These are phyloP conservation scores for Halichoeres trimaculatus DNA, from an alignment of 2,113 vertebrate genomes.

Conservation along the genomic window DNA sequence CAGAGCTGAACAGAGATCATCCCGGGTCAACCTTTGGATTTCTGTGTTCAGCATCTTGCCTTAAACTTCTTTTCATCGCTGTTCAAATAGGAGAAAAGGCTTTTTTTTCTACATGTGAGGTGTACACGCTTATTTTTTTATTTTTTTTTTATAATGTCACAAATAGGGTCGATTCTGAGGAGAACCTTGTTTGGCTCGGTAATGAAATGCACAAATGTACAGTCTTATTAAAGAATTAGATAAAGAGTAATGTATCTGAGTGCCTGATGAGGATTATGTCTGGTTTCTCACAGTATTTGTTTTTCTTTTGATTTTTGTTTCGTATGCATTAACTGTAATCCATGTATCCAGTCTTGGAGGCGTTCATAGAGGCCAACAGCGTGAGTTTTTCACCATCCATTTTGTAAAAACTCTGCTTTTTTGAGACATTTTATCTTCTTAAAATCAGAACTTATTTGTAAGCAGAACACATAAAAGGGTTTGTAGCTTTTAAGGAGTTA, in stretches of 20 bases:
- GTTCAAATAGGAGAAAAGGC: conserved; percentile 88
- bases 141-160: conserved; percentile 55
- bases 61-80: conserved; percentile 93
- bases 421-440: conserved; percentile 36
- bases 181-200: conserved; percentile 66
- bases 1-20: conserved; percentile 82
- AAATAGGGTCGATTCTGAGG: conserved; percentile 52
- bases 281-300: conserved; percentile 53
- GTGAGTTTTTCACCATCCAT: conserved; percentile 5
- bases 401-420: conserved; percentile 44
- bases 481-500: conserved; percentile 22
- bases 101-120: conserved; percentile 90
- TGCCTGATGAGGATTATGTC: conserved; percentile 70
- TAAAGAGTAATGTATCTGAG: conserved; percentile 61
- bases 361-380: conserved; percentile 45
- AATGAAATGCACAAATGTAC: conserved; percentile 77
- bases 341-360: conserved; percentile 28
- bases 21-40: conserved; percentile 83
- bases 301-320: conserved; percentile 24
- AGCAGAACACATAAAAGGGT: not conserved
- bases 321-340: conserved; percentile 31
- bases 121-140: conserved; percentile 81
- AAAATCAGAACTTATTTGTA: conserved; percentile 18
- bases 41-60: conserved; percentile 96
- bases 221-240: conserved; percentile 69